These are phyloP conservation scores for Gastracanthus pulcherrimus DNA, from an alignment of 2,888 invertebrate genomes.

Conservation along the genomic window DNA sequence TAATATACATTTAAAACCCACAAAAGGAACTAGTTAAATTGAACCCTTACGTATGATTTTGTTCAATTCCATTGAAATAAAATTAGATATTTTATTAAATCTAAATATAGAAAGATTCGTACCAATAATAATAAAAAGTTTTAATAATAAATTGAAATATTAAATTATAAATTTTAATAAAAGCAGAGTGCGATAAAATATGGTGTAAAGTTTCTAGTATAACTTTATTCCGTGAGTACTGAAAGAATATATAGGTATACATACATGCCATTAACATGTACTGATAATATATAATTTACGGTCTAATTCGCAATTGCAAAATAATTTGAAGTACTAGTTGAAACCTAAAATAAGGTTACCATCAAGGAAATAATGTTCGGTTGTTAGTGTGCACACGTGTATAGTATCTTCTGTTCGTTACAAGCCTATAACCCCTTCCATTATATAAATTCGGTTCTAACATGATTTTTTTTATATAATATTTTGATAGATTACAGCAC, in stretches of 20 bases:
- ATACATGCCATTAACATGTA: neutral
- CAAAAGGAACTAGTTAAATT: too few relatives aligned
- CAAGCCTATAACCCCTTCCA: conserved; percentile 1
- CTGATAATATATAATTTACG: neutral
- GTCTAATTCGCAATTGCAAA: conserved; percentile 12
- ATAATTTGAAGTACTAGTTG: neutral
- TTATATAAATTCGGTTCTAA: too few relatives aligned
- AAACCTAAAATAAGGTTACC: neutral
- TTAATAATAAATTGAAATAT: neutral
- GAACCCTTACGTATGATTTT: too few relatives aligned
- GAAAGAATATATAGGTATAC: neutral
- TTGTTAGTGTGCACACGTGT: neutral
- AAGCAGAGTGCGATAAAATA: neutral
- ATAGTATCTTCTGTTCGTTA: neutral
- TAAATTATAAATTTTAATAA: neutral
- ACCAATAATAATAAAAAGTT: too few relatives aligned
- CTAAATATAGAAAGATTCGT: too few relatives aligned
- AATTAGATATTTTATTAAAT: too few relatives aligned
- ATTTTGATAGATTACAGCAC: too few relatives aligned
- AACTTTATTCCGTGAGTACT: conserved; percentile 21
- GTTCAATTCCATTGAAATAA: too few relatives aligned
- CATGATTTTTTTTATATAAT: too few relatives aligned
- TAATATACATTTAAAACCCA: too few relatives aligned
- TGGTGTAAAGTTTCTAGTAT: conserved; percentile 24
- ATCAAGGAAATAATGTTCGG: neutral